These are phyloP conservation scores for Adelognathus sp. DNA, from an alignment of 2,888 invertebrate genomes.

Conservation along the genomic window DNA sequence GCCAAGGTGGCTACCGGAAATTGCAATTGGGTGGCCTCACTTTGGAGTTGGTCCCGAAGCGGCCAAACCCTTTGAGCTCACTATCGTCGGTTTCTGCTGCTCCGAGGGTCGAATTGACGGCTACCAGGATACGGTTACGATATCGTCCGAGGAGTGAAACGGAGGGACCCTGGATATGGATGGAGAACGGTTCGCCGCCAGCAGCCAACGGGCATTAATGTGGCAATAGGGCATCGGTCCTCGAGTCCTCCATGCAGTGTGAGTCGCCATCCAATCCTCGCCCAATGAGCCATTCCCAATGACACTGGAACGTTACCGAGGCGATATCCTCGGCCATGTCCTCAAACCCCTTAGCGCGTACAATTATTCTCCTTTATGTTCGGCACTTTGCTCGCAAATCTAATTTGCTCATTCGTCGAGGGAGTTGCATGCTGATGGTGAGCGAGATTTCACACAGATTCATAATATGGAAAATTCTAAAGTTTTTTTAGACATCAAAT, in stretches of 20 bases:
- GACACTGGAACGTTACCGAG: slow-evolving; percentile 66
- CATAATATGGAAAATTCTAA: too few species aligned
- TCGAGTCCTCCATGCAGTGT: slow-evolving; percentile 61
- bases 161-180: slow-evolving; percentile 33
- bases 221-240: slow-evolving; percentile 70
- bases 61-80: slow-evolving; percentile 33
- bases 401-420: slow-evolving; percentile 1
- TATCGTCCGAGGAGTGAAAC: slow-evolving; percentile 38
- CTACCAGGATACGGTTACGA: slow-evolving; percentile 47
- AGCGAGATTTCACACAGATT: too few species aligned
- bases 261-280: slow-evolving; percentile 71
- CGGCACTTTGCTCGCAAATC: slow-evolving; percentile 25
- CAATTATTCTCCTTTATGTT: slow-evolving; percentile 51
- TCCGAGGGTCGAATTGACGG: slow-evolving; percentile 37
- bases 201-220: slow-evolving; percentile 74
- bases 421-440: background rate
- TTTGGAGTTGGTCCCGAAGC: slow-evolving; percentile 69
- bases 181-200: slow-evolving; percentile 32
- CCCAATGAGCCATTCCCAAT: slow-evolving; percentile 79
- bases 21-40: slow-evolving; percentile 79
- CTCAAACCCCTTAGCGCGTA: slow-evolving; percentile 11
- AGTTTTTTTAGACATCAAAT: too few species aligned
- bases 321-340: slow-evolving; percentile 27
- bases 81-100: slow-evolving; percentile 7
- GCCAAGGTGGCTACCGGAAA: slow-evolving; percentile 80